Conservation (phyloP, 2,888 invertebrate species). For the Dione vanillae region DNA sequence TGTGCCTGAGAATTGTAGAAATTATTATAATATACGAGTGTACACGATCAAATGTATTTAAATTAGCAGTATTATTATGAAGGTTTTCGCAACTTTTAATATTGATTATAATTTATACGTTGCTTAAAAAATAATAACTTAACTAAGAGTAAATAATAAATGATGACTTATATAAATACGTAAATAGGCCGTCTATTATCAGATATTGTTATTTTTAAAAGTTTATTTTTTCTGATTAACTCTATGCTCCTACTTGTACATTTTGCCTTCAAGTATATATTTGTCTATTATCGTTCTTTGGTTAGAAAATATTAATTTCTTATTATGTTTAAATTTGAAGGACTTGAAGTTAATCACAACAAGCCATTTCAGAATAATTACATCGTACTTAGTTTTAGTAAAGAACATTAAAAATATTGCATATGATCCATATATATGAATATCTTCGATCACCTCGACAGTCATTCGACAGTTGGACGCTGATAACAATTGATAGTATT, state of each 20-base stretch:
- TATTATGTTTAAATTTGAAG: too few species aligned
- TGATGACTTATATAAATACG: not conserved
- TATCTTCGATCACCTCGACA: slow-evolving; percentile 17
- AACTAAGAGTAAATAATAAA: too few species aligned
- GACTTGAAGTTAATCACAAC: too few species aligned
- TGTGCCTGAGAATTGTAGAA: not conserved
- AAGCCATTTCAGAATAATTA: too few species aligned
- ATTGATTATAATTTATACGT: too few species aligned
- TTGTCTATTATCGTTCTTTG: not conserved
- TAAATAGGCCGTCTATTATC: slow-evolving; percentile 2
- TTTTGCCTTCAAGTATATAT: not conserved
- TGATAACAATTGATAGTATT: slow-evolving; percentile 10
- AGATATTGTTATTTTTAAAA: slow-evolving; percentile 1
- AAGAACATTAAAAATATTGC: too few species aligned
- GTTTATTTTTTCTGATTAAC: not conserved
- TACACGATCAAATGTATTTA: not conserved
- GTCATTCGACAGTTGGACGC: not conserved
- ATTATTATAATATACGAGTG: not conserved
- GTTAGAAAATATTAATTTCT: too few species aligned
- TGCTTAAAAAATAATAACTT: too few species aligned
- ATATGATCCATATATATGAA: too few species aligned
- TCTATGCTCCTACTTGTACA: not conserved
- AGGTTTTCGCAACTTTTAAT: too few species aligned
- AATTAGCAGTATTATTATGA: too few species aligned
- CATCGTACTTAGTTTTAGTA: too few species aligned